Evolutionary conservation across 1,140 invertebrate genomes (phyloP).

Genomic region (Gerris buenoi): DNA sequence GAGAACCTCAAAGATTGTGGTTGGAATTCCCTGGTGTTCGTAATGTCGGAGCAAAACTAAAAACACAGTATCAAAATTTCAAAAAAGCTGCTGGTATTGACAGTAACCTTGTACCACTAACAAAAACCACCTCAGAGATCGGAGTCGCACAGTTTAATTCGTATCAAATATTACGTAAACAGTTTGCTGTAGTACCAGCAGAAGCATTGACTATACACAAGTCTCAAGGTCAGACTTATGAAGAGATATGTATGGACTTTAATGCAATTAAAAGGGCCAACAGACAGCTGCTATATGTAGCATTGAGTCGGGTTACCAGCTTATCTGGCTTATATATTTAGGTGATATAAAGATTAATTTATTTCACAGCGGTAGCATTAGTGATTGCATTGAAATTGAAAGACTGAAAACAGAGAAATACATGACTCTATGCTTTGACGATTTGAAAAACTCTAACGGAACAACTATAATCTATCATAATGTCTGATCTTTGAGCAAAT

Average conservation of each 20-base stretch:
- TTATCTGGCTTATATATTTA: constrained; percentile 13
- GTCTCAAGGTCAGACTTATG: constrained; percentile 20
- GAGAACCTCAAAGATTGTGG: no score
- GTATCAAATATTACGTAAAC: constrained; percentile 15
- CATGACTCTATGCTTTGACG: background rate
- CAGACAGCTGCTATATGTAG: constrained; percentile 15
- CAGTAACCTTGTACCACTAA: no score
- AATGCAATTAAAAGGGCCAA: background rate
- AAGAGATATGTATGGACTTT: constrained; percentile 8
- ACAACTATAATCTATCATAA: background rate
- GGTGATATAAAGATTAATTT: background rate
- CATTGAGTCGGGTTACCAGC: constrained; percentile 12
- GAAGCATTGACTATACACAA: constrained; percentile 22
- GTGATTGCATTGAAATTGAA: background rate
- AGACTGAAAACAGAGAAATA: background rate
- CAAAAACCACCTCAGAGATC: no score
- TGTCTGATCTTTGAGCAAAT: background rate
- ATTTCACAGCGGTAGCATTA: background rate
- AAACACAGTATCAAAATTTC: no score
- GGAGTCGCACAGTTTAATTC: no score
- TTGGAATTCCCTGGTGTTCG: no score
- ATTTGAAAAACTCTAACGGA: background rate
- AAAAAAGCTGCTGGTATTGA: no score
- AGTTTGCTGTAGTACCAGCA: constrained; percentile 19
- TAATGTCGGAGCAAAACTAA: no score